Evolutionary conservation across 2,888 invertebrate genomes (phyloP).

Genomic region (Gandaritis pyraliata): DNA sequence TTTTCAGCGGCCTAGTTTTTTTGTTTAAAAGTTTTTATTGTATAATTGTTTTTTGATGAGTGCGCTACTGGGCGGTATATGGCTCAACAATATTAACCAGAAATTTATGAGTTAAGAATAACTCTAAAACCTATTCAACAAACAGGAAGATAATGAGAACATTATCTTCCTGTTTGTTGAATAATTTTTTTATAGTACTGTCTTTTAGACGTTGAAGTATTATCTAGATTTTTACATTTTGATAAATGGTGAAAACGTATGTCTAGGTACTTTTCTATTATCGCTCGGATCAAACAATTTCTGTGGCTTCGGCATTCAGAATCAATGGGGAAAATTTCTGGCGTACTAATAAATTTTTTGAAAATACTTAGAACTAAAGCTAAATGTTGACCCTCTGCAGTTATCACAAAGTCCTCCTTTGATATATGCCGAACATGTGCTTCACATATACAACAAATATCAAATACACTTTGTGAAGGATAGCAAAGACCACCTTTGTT

Average conservation of each 20-base stretch:
- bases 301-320: constrained; percentile 1
- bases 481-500: background rate
- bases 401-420: background rate
- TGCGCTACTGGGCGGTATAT: too few species aligned
- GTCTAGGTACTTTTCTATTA: background rate
- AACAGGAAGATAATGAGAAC: too few species aligned
- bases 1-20: too few species aligned
- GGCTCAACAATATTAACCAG: too few species aligned
- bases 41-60: too few species aligned
- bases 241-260: background rate
- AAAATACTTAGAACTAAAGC: background rate
- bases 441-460: background rate
- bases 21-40: too few species aligned
- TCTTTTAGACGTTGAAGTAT: background rate
- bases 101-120: too few species aligned
- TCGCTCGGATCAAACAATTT: background rate
- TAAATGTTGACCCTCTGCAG: background rate
- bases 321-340: background rate
- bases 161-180: background rate
- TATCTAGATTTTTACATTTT: background rate
- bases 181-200: background rate
- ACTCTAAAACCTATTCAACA: too few species aligned
- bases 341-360: background rate
- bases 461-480: background rate
- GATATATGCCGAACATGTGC: background rate